Evolutionary conservation across 1,140 invertebrate species (phyloP).

Genomic region (Achroia grisella): DNA sequence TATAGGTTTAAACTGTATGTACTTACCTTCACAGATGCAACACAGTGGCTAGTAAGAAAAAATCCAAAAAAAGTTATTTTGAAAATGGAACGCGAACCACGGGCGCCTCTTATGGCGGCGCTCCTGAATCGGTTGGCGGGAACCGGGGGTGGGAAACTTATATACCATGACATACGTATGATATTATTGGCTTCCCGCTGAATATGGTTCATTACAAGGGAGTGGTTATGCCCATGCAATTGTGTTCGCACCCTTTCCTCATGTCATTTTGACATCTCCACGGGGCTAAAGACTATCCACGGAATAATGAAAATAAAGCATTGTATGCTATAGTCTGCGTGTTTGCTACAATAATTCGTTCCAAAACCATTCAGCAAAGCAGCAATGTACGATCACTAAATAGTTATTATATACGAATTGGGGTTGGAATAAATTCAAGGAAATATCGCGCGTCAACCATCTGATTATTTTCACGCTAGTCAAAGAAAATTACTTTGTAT

Average conservation of each 20-base stretch:
- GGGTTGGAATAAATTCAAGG: slow-evolving; percentile 3
- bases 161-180: slow-evolving; percentile 57
- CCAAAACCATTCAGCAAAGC: neutral
- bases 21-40: slow-evolving; percentile 38
- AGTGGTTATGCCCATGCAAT: slow-evolving; percentile 54
- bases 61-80: slow-evolving; percentile 11
- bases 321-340: slow-evolving; percentile 8
- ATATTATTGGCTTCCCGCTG: slow-evolving; percentile 55
- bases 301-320: neutral
- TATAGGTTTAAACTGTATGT: no score
- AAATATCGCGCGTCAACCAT: slow-evolving; percentile 15
- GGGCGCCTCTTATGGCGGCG: slow-evolving; percentile 25
- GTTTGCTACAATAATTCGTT: slow-evolving; percentile 1
- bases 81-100: slow-evolving; percentile 24
- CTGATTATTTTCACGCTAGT: slow-evolving; percentile 13
- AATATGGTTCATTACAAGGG: slow-evolving; percentile 64
- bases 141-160: slow-evolving; percentile 20
- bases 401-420: neutral
- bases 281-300: neutral
- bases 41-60: slow-evolving; percentile 6
- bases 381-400: slow-evolving; percentile 3
- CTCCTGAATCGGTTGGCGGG: slow-evolving; percentile 13
- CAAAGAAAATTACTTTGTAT: slow-evolving; percentile 21
- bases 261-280: slow-evolving; percentile 20
- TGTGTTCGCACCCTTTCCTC: slow-evolving; percentile 42